These are phyloP conservation scores for Ophion ellenae DNA, from an alignment of 2,888 invertebrate species.

Conservation along the genomic window DNA sequence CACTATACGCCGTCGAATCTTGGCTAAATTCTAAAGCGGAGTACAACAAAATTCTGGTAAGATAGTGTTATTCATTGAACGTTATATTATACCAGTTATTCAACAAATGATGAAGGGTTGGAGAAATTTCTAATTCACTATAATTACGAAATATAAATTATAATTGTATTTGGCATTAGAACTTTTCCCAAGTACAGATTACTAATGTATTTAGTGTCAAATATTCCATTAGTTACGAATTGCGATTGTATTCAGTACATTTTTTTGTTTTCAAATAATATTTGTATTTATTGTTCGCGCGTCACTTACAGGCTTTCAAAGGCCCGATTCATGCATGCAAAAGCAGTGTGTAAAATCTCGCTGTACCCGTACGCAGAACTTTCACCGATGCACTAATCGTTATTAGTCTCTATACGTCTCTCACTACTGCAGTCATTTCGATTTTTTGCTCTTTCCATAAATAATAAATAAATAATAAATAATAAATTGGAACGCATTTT, in stretches of 20 bases:
- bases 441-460: too few relatives aligned
- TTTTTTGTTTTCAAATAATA: background rate
- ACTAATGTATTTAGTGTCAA: background rate
- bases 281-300: slow-evolving; percentile 5
- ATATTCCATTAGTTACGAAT: too few relatives aligned
- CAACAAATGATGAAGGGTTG: slow-evolving; percentile 5
- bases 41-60: background rate
- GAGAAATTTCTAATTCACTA: background rate
- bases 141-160: slow-evolving; percentile 8
- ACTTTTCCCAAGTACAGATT: slow-evolving; percentile 4
- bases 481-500: too few relatives aligned
- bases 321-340: slow-evolving; percentile 4
- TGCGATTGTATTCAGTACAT: background rate
- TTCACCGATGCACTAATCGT: slow-evolving; percentile 5
- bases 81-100: slow-evolving; percentile 8
- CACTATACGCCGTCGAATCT: slow-evolving; percentile 9
- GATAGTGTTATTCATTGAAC: slow-evolving; percentile 4
- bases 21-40: slow-evolving; percentile 13
- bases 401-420: too few relatives aligned
- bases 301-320: background rate
- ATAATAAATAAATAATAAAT: too few relatives aligned
- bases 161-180: slow-evolving; percentile 7
- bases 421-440: too few relatives aligned
- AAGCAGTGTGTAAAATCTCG: slow-evolving; percentile 1
- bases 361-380: background rate